Evolutionary conservation across 2,113 vertebrate species (phyloP).

Genomic region (Sylvietta virens): DNA sequence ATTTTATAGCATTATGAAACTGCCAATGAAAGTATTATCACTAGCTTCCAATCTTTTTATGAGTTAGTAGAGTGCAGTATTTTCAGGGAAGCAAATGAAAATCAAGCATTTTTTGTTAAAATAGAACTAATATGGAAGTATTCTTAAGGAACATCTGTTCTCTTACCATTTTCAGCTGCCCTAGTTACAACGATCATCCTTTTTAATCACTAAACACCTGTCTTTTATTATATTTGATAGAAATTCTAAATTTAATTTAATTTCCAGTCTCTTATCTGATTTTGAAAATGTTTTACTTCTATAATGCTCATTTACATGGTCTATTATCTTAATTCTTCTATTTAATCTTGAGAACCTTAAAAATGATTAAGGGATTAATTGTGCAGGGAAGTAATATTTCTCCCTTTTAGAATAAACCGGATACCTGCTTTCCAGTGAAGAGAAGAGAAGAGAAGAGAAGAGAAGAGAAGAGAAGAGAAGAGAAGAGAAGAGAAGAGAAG

Average conservation of each 20-base stretch:
- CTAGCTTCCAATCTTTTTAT: not conserved
- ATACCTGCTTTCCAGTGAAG: not conserved
- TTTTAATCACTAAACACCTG: slow-evolving; percentile 65
- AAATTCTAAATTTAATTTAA: slow-evolving; percentile 50
- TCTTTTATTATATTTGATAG: slow-evolving; percentile 59
- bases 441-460: too few species aligned
- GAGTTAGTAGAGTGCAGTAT: not conserved
- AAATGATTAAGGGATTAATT: slow-evolving; percentile 64
- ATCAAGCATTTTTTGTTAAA: slow-evolving; percentile 27
- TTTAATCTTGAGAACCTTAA: slow-evolving; percentile 52
- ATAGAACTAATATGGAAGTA: not conserved
- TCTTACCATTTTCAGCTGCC: slow-evolving; percentile 47
- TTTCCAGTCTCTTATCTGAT: not conserved
- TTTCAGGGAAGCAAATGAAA: slow-evolving; percentile 13
- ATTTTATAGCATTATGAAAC: not conserved
- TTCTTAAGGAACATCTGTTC: slow-evolving; percentile 56
- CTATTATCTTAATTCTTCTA: slow-evolving; percentile 59
- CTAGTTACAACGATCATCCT: slow-evolving; percentile 5
- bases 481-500: too few species aligned
- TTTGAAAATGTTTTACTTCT: slow-evolving; percentile 44
- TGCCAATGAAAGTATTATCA: not conserved
- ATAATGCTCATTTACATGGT: slow-evolving; percentile 38
- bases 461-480: too few species aligned
- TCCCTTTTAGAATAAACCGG: slow-evolving; percentile 6
- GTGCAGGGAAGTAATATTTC: slow-evolving; percentile 27